Conservation (phyloP, 2,888 invertebrate species). For the Habrosyne pyritoides region DNA sequence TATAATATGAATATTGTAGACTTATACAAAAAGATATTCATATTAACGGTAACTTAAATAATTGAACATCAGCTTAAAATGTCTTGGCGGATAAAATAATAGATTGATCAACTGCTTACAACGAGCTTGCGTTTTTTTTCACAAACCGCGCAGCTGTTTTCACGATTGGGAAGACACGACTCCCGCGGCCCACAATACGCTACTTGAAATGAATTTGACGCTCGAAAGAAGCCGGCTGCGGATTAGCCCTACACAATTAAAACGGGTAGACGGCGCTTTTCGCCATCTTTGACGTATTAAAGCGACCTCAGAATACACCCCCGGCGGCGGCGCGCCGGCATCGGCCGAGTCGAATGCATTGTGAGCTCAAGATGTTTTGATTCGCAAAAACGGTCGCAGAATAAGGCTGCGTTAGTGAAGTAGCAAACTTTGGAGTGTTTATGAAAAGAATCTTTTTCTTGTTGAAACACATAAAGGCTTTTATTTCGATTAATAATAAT, state of each 20-base stretch:
- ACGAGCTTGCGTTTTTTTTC: conserved; percentile 18
- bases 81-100: neutral
- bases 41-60: neutral
- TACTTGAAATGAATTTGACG: conserved; percentile 72
- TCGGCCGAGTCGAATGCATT: conserved; percentile 32
- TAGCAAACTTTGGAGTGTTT: conserved; percentile 17
- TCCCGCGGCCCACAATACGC: conserved; percentile 50
- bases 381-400: conserved; percentile 39
- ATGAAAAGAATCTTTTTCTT: conserved; percentile 37
- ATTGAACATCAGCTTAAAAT: neutral
- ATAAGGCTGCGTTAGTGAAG: conserved; percentile 28
- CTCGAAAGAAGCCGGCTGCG: conserved; percentile 56
- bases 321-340: conserved; percentile 38
- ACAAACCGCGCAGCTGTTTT: conserved; percentile 49
- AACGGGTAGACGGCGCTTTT: conserved; percentile 53
- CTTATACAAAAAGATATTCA: too few species aligned
- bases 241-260: conserved; percentile 71
- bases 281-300: conserved; percentile 38
- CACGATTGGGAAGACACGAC: conserved; percentile 33
- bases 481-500: conserved; percentile 13
- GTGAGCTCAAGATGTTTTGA: conserved; percentile 54
- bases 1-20: too few species aligned
- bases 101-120: conserved; percentile 7
- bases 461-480: conserved; percentile 21
- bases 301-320: conserved; percentile 46